Base-by-base conservation (phyloP, 2,888 invertebrate species). In the Apoderus coryli region DNA sequence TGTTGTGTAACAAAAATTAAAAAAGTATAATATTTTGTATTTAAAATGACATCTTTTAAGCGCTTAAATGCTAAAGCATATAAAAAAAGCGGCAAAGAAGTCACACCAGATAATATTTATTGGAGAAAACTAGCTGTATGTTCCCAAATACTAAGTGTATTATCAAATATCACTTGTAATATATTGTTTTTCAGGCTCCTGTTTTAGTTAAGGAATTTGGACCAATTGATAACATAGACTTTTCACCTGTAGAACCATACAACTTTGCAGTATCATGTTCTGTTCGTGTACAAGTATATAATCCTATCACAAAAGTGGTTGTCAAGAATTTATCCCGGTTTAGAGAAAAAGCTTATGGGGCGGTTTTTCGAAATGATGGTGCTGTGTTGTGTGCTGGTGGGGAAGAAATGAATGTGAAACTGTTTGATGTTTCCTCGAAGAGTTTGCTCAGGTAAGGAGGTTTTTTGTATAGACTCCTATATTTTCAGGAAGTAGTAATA, bases 211-310 rank as follows among this genome's bases (percentile, higher is more conserved):
- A 93, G 57, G 93, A 95, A 57, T 88, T 82, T 58, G 89, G 89
- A 12, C 76, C 85, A 0, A 82, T 96, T 31, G 88, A 90, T 51
- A 79, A 84, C 49, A 71, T 95, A 24, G 82, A 90, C 53, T 88
- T 95, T 52, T 82, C 85, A 37, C 86, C 88, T 1, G 68, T 77
- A 6, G 79, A 86, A 49, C 92, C 93, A 0, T 72, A 85, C 61
- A 76, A 84, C 53, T 85, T 93, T 62, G 92, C 90, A 4, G 82
- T 89, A 10, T 90, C 95, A 31, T 88, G 84, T 52, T 90, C 92
- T 1, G 82, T 85, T 2, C 69, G 85, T 52, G 82, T 92, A 42
- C 76, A 72, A 62, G 65, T 89, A 10, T 90, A 88, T 53, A 84
- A 84, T 57, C 80, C 86, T 2, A 75, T 84, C 25, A 84, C 85